Evolutionary conservation across 2,113 vertebrate species (phyloP), one percentile per base, ranked within the genome.

Genomic region (Cairina moschata): DNA sequence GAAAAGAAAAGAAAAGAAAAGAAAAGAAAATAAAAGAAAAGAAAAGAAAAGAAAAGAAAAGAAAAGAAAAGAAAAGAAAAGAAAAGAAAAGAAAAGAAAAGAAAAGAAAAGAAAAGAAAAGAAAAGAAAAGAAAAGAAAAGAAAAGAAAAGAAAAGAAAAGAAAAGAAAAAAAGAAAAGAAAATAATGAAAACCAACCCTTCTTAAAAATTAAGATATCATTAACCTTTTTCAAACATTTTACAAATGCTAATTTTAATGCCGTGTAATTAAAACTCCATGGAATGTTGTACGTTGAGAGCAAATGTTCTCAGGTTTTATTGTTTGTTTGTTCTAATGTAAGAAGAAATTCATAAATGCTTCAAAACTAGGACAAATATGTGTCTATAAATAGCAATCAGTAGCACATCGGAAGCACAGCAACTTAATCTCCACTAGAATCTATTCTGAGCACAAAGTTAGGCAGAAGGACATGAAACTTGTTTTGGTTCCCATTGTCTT

Each of bases 391-490:
- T 95, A 96, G 90, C 62, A 92, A 32, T 68, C 90, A 84, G 56
- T 86, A 36, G 36, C 36, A 36, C 36, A 36, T 36, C 36, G 76
- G 86, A 96, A 90, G 90, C 95, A 84, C 94, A 93, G 89, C 89
- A 73, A 89, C 89, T 91, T 95, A 87, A 95, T 95, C 91, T 93
- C 66, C 58, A 87, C 93, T 95, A 93, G 86, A 82, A 93, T 93
- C 91, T 97, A 95, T 96, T 97, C 69, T 94, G 76, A 89, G 88
- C 83, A 90, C 69, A 95, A 96, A 95, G 96, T 86, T 93, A 90
- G 32, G 21, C n/a, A 93, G 95, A 95, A 95, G 88, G 93, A 92
- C 86, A n/a, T 84, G 40, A 84, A 90, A 62, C 73, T 82, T 93
- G 31, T 84, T 96, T 91, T 88, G 42, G 40, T 88, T 96, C 66